These are phyloP conservation scores for Syngnathus acus DNA, from an alignment of 2,797 vertebrate species.

Conservation along the genomic window DNA sequence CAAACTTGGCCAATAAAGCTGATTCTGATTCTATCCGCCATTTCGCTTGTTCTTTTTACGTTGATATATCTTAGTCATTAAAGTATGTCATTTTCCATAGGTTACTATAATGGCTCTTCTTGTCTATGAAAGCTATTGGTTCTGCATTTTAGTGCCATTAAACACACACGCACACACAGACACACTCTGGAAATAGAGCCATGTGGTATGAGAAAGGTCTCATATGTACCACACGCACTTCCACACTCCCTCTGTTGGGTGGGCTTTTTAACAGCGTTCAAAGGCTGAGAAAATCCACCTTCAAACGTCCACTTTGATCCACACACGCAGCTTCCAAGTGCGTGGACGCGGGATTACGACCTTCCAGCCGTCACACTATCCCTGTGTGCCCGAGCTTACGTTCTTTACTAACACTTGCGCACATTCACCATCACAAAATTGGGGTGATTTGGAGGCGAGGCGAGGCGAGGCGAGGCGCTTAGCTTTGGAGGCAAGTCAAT, in stretches of 20 bases:
- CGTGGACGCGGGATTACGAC: constrained; percentile 34
- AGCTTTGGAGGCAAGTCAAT: not conserved
- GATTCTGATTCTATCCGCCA: too few species aligned
- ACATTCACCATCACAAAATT: constrained; percentile 26
- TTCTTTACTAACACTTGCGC: constrained; percentile 16
- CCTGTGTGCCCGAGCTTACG: constrained; percentile 17
- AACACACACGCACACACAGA: constrained; percentile 2
- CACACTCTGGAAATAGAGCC: constrained; percentile 5
- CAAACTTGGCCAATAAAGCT: too few species aligned
- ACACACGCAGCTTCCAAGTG: constrained; percentile 19
- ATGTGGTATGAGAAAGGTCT: constrained; percentile 7
- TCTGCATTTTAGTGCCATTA: not conserved
- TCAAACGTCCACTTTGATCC: constrained; percentile 46
- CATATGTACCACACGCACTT: constrained; percentile 12
- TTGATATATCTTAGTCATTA: too few species aligned
- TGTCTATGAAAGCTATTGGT: constrained; percentile 4
- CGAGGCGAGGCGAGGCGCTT: not conserved
- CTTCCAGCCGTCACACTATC: constrained; percentile 32
- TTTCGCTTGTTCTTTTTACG: too few species aligned
- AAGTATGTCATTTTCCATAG: too few species aligned
- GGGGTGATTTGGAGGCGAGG: constrained; percentile 6
- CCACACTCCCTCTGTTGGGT: constrained; percentile 6
- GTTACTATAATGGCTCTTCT: not conserved
- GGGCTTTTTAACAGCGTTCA: constrained; percentile 35
- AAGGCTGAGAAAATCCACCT: constrained; percentile 43